Evolutionary conservation across 2,797 vertebrate genomes (phyloP), one percentile per base, ranked within the genome.

Genomic region (Takifugu ocellatus): DNA sequence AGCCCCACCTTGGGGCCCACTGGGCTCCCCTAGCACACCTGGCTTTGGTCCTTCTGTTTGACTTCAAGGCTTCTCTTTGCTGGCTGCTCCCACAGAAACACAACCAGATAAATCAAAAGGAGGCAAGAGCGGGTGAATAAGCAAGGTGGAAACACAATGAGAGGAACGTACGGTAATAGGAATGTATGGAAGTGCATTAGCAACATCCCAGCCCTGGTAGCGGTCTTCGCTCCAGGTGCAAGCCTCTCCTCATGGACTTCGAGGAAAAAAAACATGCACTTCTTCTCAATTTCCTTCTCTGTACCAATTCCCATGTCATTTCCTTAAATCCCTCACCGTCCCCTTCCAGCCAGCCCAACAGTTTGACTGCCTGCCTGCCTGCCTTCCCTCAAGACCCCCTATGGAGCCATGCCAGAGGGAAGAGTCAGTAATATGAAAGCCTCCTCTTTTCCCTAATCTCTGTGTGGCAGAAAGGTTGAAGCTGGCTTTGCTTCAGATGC

Each of bases 1-100:
- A 82, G 79, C 72, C 56, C 77, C 77, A 84, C 86, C 78, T 78
- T 68, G 12, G 76, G 85, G 79, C 81, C 75, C 75, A 54, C 75
- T 78, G 56, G 59, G 78, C 66, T 70, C 65, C 68, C 61, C 17
- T 56, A 48, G 57, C 78, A 78, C 84, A 84, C 84, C 85, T 82
- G 84, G 74, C 76, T 79, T 77, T 70, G 29, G 67, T 67, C 64
- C 67, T 77, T 57, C 71, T 58, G 70, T 59, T 52, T 6, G 49
- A 82, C 84, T 84, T 78, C 77, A 74, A 80, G 79, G 75, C 72
- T 83, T 70, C 68, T 56, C 56, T 21, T 61, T 75, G 73, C 77
- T 77, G 64, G 59, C 56, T 79, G 77, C 77, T 82, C 78, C 81
- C 79, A 77, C 39, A 61, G 80, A 83, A 78, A 79, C 79, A 61